Percentiles rank a stretch among this genome's conserved stretches.
Evolutionary conservation across 2,888 invertebrate genomes (phyloP).

Genomic region (Belgica antarctica): DNA sequence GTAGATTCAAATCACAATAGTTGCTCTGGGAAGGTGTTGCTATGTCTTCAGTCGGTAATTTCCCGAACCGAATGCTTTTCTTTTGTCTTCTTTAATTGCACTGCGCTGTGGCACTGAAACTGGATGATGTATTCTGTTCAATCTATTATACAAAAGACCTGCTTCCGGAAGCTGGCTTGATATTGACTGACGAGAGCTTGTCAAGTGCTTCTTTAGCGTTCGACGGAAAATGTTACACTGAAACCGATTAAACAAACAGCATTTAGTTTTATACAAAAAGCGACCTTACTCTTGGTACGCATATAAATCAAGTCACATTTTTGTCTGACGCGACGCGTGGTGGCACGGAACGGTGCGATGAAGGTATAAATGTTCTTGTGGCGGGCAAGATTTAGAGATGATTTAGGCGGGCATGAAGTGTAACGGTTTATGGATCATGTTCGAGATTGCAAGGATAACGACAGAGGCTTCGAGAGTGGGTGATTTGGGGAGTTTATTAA

Average conservation of each 20-base stretch:
- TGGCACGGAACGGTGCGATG: constrained; percentile 10
- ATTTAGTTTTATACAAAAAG: constrained; percentile 43
- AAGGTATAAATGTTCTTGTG: no score
- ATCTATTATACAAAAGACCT: not conserved
- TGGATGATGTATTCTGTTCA: no score
- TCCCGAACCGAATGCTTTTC: not conserved
- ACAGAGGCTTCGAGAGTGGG: no score
- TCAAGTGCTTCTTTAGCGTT: constrained; percentile 34
- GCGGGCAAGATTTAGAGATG: no score
- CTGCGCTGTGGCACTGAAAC: no score
- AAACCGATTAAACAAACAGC: constrained; percentile 40
- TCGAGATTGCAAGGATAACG: no score
- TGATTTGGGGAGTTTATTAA: no score
- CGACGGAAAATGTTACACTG: constrained; percentile 40
- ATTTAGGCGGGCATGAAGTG: no score
- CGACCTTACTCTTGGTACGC: constrained; percentile 34
- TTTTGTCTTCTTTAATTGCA: constrained; percentile 6
- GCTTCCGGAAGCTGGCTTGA: constrained; percentile 1
- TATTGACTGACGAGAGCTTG: not conserved
- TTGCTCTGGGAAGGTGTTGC: not conserved
- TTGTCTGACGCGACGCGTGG: constrained; percentile 38
- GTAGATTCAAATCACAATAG: not conserved
- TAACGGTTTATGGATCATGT: no score
- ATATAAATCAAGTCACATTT: constrained; percentile 14
- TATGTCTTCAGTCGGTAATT: no score